Conservation (phyloP, 2,113 vertebrate species). For the Vicugna pacos region DNA sequence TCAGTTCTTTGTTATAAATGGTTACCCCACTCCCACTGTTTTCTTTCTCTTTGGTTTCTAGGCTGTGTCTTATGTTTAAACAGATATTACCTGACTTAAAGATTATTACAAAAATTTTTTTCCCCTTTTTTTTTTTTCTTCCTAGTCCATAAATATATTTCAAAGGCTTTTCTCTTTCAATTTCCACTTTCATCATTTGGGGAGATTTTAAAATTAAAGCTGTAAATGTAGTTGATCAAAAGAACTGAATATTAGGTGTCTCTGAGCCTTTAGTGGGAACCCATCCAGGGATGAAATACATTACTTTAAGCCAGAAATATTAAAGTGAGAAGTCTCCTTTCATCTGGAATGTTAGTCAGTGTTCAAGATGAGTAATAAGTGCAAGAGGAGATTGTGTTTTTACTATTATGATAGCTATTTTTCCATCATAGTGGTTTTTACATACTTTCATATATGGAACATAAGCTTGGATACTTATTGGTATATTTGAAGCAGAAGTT, state of each 20-base stretch:
- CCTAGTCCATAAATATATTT: background rate
- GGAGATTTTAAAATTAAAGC: constrained; percentile 51
- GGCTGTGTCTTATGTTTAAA: background rate
- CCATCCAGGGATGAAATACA: background rate
- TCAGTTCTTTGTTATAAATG: background rate
- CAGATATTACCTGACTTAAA: background rate
- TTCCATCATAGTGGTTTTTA: background rate
- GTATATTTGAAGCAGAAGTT: background rate
- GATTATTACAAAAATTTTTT: background rate
- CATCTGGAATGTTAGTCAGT: background rate
- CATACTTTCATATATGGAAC: background rate
- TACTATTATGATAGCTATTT: background rate
- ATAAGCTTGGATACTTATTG: background rate
- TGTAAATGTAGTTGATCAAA: constrained; percentile 2
- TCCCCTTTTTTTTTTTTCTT: background rate
- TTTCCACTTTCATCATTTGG: background rate
- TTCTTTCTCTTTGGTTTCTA: background rate
- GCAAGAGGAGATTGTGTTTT: background rate
- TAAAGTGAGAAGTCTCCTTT: constrained; percentile 17
- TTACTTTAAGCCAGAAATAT: constrained; percentile 35
- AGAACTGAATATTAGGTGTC: background rate
- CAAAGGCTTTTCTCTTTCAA: constrained; percentile 20
- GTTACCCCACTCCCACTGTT: background rate
- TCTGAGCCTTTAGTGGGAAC: background rate
- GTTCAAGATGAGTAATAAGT: background rate